A percentile compares a stretch with the other conserved stretches of the same genome.
phyloP scores from a whole-genome alignment of 2,797 vertebrate genomes.

The Acomys russatus region DNA sequence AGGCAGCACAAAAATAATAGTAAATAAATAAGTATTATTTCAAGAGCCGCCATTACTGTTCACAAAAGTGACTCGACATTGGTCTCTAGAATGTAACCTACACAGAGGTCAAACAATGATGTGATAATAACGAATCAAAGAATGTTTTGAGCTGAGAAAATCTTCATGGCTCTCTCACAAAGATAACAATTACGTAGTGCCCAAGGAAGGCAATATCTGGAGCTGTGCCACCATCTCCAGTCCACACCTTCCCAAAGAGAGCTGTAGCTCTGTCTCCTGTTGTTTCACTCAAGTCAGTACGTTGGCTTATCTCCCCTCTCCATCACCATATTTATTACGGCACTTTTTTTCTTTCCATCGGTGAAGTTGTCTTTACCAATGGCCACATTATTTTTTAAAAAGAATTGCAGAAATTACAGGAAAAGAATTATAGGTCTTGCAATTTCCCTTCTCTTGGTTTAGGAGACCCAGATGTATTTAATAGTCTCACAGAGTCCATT shows the following conservation, averaged over 20 bases:
- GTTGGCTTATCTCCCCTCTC: neutral
- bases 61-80: neutral
- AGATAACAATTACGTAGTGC: neutral
- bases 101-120: neutral
- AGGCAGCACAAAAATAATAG: neutral
- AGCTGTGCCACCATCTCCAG: fast-evolving
- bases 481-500: neutral
- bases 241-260: neutral
- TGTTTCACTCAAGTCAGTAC: neutral
- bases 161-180: neutral
- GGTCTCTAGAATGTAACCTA: neutral
- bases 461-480: neutral
- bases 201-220: neutral
- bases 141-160: neutral
- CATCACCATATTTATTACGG: neutral
- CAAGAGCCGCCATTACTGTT: neutral
- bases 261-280: neutral
- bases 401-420: neutral
- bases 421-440: neutral
- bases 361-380: neutral
- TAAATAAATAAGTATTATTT: neutral
- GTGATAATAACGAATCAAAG: neutral
- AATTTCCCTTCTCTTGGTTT: neutral
- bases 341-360: neutral
- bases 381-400: neutral